phyloP scores from a whole-genome alignment of 1,140 invertebrate species.

The Achroia grisella region DNA sequence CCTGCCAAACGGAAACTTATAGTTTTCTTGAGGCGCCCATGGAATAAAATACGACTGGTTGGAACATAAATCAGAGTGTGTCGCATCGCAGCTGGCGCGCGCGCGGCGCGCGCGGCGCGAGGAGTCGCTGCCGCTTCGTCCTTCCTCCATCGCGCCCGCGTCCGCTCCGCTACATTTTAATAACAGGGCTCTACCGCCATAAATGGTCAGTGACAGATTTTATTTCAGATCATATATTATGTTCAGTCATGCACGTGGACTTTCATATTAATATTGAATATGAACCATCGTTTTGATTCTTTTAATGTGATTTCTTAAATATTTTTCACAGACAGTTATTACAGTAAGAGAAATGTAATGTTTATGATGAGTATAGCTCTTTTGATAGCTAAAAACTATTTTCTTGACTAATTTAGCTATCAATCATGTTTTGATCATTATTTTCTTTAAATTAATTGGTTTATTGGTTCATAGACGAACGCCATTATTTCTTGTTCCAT shows the following conservation, averaged over 20 bases:
- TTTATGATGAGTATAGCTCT: no score
- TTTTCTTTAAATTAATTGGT: no score
- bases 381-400: no score
- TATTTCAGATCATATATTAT: slow-evolving; percentile 62
- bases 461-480: no score
- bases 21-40: slow-evolving; percentile 70
- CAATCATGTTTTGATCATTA: no score
- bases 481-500: no score
- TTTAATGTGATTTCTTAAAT: no score
- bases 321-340: no score
- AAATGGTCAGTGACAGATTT: slow-evolving; percentile 66
- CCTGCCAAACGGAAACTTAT: slow-evolving; percentile 71
- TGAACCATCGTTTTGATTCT: no score
- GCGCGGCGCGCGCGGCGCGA: slow-evolving; percentile 41
- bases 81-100: slow-evolving; percentile 54
- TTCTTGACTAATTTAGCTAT: no score
- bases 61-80: slow-evolving; percentile 64
- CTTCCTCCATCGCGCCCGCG: slow-evolving; percentile 25
- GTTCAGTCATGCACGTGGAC: slow-evolving; percentile 40
- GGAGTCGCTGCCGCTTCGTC: slow-evolving; percentile 15
- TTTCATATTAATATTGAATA: slow-evolving; percentile 50
- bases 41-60: slow-evolving; percentile 69
- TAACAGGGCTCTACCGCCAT: slow-evolving; percentile 58
- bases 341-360: no score
- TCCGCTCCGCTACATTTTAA: slow-evolving; percentile 64